Evolutionary conservation across 2,888 invertebrate species (phyloP).

Genomic region (Vanessa cardui): DNA sequence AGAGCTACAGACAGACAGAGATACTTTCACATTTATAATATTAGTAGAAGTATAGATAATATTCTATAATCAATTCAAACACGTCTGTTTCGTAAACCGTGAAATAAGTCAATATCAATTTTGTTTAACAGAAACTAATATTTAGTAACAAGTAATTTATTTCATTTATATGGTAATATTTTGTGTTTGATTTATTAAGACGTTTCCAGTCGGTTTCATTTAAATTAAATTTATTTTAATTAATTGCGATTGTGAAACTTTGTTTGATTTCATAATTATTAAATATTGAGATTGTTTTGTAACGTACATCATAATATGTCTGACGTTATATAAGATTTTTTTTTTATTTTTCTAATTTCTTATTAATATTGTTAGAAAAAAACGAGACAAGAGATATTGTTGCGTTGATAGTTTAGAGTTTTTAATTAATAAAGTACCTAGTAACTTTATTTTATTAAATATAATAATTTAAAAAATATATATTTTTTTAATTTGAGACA

Average conservation of each 20-base stretch:
- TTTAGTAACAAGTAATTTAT: constrained; percentile 24
- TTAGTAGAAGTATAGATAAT: too few species aligned
- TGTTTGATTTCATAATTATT: constrained; percentile 6
- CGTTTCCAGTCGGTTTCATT: constrained; percentile 23
- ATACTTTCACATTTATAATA: too few species aligned
- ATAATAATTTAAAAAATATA: too few species aligned
- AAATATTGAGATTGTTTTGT: background rate
- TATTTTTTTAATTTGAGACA: too few species aligned
- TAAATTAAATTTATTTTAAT: constrained; percentile 27
- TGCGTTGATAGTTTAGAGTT: too few species aligned
- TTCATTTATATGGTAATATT: constrained; percentile 32
- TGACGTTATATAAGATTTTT: too few species aligned
- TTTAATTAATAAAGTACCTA: too few species aligned
- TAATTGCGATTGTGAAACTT: constrained; percentile 20
- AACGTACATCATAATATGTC: background rate
- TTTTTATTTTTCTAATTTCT: too few species aligned
- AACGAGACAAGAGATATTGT: too few species aligned
- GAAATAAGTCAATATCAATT: constrained; percentile 33
- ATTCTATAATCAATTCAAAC: background rate
- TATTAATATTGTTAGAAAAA: too few species aligned
- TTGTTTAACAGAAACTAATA: constrained; percentile 25
- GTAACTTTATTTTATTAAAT: too few species aligned
- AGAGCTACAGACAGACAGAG: too few species aligned
- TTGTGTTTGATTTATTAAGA: constrained; percentile 26
- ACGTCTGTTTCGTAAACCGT: constrained; percentile 31